Conservation (phyloP, 2,113 vertebrate genomes). For the Xyliphius kryptos region DNA sequence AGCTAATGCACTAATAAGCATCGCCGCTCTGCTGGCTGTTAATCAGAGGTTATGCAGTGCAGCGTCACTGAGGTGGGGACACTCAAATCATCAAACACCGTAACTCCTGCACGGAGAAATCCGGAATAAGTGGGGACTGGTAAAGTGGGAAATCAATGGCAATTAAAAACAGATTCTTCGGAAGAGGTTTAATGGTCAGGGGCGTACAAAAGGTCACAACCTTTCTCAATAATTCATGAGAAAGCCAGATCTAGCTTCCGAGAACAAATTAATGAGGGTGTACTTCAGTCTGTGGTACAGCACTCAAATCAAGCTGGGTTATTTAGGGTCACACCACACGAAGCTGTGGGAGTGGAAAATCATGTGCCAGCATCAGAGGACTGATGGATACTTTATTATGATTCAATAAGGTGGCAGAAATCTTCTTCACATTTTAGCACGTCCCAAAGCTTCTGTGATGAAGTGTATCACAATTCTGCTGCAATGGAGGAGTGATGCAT, state of each 20-base stretch:
- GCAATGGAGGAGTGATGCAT: no score
- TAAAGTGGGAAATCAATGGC: constrained; percentile 15
- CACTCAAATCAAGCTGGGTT: background rate
- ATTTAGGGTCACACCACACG: background rate
- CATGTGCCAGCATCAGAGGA: no score
- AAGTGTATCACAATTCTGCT: no score
- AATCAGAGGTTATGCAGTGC: no score
- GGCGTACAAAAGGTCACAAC: constrained; percentile 3
- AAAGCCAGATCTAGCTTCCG: background rate
- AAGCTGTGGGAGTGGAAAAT: background rate
- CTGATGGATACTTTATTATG: no score
- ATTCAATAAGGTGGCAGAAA: no score
- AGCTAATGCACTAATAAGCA: no score
- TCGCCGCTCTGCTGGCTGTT: no score
- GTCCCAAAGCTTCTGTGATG: no score
- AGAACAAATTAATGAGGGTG: constrained; percentile 11
- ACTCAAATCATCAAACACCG: background rate
- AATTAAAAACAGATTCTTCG: constrained; percentile 6
- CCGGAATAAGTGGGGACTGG: background rate
- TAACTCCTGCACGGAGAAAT: constrained; percentile 5
- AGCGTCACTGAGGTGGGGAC: background rate
- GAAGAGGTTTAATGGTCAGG: background rate
- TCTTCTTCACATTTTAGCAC: no score
- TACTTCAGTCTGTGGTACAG: background rate
- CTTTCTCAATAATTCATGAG: constrained; percentile 23